Evolutionary conservation across 2,113 vertebrate species (phyloP).

Genomic region (Synodontis membranacea): DNA sequence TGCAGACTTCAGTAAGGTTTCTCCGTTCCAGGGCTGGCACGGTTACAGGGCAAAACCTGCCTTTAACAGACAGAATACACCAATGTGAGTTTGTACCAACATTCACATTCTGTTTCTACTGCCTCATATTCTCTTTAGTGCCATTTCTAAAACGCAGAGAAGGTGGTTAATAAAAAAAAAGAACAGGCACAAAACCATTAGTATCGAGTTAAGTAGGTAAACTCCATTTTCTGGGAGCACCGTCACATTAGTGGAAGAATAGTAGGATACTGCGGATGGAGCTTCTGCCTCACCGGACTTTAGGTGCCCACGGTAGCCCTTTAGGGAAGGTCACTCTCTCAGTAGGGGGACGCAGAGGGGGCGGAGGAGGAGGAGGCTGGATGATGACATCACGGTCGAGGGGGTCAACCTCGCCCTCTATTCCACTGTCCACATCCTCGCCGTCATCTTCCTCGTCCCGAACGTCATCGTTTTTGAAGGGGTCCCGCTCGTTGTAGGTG

Average conservation of each 20-base stretch:
- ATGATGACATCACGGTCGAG: slow-evolving; percentile 84
- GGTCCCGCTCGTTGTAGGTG: slow-evolving; percentile 93
- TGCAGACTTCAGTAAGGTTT: slow-evolving; percentile 32
- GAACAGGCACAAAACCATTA: not conserved
- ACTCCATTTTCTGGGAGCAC: not conserved
- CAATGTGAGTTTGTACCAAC: not conserved
- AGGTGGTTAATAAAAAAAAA: not conserved
- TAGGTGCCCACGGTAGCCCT: slow-evolving; percentile 95
- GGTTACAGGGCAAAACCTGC: not conserved
- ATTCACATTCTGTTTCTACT: not conserved
- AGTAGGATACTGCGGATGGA: no score
- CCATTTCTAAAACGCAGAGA: not conserved
- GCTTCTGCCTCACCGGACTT: slow-evolving; percentile 83
- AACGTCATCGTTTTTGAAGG: slow-evolving; percentile 90
- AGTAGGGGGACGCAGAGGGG: slow-evolving; percentile 69
- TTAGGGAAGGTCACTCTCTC: slow-evolving; percentile 90
- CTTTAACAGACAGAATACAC: not conserved
- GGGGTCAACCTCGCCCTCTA: slow-evolving; percentile 89
- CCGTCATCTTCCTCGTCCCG: slow-evolving; percentile 86
- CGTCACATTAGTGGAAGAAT: not conserved
- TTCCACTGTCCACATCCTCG: slow-evolving; percentile 74
- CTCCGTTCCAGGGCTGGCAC: not conserved
- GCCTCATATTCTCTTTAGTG: not conserved
- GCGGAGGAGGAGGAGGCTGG: slow-evolving; percentile 66
- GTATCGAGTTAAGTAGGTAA: not conserved